These are phyloP conservation scores for Erpobdella octoculata DNA, from an alignment of 2,888 invertebrate genomes.

Conservation along the genomic window DNA sequence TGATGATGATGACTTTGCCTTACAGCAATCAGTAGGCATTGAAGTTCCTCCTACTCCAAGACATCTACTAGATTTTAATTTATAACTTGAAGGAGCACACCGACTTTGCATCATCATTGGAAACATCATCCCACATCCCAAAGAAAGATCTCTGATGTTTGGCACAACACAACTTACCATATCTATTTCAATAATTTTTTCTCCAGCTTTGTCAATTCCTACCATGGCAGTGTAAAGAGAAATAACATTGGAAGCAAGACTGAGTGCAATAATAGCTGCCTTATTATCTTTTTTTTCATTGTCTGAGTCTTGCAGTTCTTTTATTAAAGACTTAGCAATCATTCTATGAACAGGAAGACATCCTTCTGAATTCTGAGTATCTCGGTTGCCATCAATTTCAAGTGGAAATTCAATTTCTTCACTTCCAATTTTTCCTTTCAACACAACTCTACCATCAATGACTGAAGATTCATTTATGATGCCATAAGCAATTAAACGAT, in stretches of 20 bases:
- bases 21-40: no score
- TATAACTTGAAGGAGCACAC: not conserved
- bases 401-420: constrained; percentile 20
- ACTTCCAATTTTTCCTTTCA: not conserved
- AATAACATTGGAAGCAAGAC: constrained; percentile 29
- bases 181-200: not conserved
- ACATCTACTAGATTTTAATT: no score
- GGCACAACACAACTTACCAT: constrained; percentile 2
- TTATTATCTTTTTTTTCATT: constrained; percentile 26
- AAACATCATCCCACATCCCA: not conserved
- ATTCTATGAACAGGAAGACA: constrained; percentile 30
- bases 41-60: no score
- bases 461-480: not conserved
- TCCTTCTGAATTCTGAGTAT: not conserved
- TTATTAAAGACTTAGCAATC: constrained; percentile 32
- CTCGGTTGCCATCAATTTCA: constrained; percentile 4
- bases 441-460: not conserved
- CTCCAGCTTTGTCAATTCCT: constrained; percentile 27
- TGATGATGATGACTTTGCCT: no score
- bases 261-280: constrained; percentile 27
- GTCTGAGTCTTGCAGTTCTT: constrained; percentile 22
- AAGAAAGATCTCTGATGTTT: constrained; percentile 9
- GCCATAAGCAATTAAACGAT: constrained; percentile 25
- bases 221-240: constrained; percentile 32
- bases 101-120: not conserved